Base-by-base conservation (phyloP, 2,797 vertebrate species). In the Spinus pinus region DNA sequence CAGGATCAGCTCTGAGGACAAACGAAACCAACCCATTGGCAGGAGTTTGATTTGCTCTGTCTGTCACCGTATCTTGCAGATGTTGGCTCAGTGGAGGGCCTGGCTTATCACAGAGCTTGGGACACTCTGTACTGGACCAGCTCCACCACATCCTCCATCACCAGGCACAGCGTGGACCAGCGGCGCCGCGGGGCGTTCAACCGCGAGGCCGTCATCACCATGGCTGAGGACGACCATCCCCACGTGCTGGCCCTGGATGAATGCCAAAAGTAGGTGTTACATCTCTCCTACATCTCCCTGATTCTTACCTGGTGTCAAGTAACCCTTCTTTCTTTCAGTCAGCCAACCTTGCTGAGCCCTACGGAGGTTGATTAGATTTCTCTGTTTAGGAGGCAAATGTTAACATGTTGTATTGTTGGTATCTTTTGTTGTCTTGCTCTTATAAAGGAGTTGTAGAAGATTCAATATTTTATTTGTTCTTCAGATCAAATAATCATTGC, bases 121-220 rank as follows among this genome's bases (percentile, higher is more conserved):
- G 99, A 99, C 97, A 98, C 99, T 8, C 95, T 99, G 31, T 99
- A 99, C 95, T 99, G 99, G 99, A 99, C 99, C 96, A 99, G 99
- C 95, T 99, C 99, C 69, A 99, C 99, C 23, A 99, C 99, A 2
- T 99, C 99, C 78, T 99, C 98, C 88, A 99, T 99, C 97, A 99
- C 98, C 37, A 98, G 99, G 75, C 99, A 99, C 93, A 98, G 98
- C 7, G 98, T 99, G 70, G 98, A 99, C 96, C 99, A 99, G 96
- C 98, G 91, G 33, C 97, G 97, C 56, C 98, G 90, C 0, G 98
- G 98, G 23, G 98, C 99, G 6, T 98, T 99, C 87, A 95, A 97
- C 80, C 98, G 98, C 44, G 98, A 99, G 97, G 98, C 99, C 1
- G 99, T 99, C 41, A 98, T 99, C 90, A 98, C 97, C 14, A 99